These are phyloP conservation scores for Opisthograptis luteolata DNA, from an alignment of 2,888 invertebrate species.

Conservation along the genomic window DNA sequence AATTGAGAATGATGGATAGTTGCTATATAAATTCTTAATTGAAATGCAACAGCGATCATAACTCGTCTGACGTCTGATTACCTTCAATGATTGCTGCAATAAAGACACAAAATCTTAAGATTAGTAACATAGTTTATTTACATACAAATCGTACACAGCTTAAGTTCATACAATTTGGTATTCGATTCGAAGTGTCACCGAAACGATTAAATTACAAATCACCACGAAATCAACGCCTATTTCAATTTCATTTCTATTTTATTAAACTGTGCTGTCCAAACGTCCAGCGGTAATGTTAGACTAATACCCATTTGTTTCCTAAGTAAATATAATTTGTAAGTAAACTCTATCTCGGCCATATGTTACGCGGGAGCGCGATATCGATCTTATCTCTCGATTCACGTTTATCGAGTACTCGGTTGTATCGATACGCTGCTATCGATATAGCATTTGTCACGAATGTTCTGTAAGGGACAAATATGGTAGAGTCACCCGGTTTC, in stretches of 20 bases:
- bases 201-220: constrained; percentile 20
- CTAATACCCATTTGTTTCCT: constrained; percentile 13
- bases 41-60: too few species aligned
- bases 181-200: constrained; percentile 19
- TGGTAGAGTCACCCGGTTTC: constrained; percentile 27
- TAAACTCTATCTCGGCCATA: constrained; percentile 55
- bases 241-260: constrained; percentile 10
- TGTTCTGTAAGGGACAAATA: constrained; percentile 44
- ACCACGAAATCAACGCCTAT: constrained; percentile 6
- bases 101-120: neutral
- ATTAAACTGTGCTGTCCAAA: constrained; percentile 3
- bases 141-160: constrained; percentile 7
- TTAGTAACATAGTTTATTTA: constrained; percentile 4
- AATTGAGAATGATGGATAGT: too few species aligned
- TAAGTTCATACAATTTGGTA: constrained; percentile 5
- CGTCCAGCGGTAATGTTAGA: constrained; percentile 3
- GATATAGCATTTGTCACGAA: constrained; percentile 78
- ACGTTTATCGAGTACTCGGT: constrained; percentile 68
- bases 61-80: neutral
- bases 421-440: constrained; percentile 67
- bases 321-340: constrained; percentile 45
- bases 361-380: constrained; percentile 66
- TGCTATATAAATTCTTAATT: too few species aligned
- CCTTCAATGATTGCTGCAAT: neutral
- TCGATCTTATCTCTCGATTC: constrained; percentile 76